Base-by-base conservation (phyloP, 2,113 vertebrate species). In the Chlamydotis undulata region DNA sequence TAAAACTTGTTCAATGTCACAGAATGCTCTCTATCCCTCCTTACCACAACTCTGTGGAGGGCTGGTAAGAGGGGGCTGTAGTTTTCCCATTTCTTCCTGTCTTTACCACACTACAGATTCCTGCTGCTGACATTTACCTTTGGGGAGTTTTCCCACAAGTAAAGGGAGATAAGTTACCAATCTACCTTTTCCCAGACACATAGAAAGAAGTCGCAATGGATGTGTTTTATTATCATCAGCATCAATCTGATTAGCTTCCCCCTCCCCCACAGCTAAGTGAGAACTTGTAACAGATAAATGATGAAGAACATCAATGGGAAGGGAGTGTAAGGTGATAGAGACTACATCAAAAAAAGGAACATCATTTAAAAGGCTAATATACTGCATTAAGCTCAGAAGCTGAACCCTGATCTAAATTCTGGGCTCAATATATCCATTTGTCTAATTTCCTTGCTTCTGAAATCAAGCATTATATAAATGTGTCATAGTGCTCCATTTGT, bases 401-500 rank as follows among this genome's bases (percentile, higher is more conserved):
- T 95, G 92, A 97, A 91, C 69, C 47, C 85, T 43, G 87, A 93
- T 93, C 93, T 94, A 86, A 96, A 97, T 96, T 89, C 97, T 79
- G 61, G 70, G 80, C 69, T 96, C 91, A 96, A 81, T 93, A 52
- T 91, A 93, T 92, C 89, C 89, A 89, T 96, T 91, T 97, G 88
- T 94, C 87, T 95, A 93, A 94, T 95, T 96, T 95, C 70, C 85
- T 91, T 43, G 37, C 91, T 94, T 96, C 93, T 96, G 95, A 98
- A 97, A 96, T 96, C 97, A 97, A 96, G 78, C 78, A 76, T 94
- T 96, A 93, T 95, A 97, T 96, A 97, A 97, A 96, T 59, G 74
- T 97, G 92, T 97, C 68, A 64, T 78, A 94, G 90, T 71, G 92
- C 83, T 94, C 61, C 81, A 65, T 94, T 96, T 96, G 93, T 96